Evolutionary conservation across 2,797 vertebrate genomes (phyloP).

Genomic region (Aulostomus chinensis): DNA sequence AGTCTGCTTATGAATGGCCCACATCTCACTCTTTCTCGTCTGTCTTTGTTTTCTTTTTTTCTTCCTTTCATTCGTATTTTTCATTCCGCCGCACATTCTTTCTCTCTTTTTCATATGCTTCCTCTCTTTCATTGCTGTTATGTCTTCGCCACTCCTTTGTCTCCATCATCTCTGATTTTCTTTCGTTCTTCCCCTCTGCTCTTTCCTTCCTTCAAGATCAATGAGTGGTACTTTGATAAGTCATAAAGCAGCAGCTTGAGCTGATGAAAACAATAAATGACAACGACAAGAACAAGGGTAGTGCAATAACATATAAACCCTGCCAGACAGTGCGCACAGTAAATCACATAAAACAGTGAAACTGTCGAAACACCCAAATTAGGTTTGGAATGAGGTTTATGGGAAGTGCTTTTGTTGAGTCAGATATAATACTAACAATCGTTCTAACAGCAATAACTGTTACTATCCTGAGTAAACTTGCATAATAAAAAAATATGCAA

Average conservation of each 20-base stretch:
- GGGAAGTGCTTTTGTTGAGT: constrained; percentile 40
- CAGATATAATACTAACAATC: constrained; percentile 52
- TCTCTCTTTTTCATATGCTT: constrained; percentile 46
- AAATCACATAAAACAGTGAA: constrained; percentile 48
- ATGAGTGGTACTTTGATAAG: constrained; percentile 52
- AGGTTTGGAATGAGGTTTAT: constrained; percentile 35
- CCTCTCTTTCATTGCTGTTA: constrained; percentile 61
- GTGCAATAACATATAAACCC: constrained; percentile 31
- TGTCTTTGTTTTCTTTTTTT: constrained; percentile 67
- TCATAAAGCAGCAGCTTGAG: constrained; percentile 35
- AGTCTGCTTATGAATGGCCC: constrained; percentile 81
- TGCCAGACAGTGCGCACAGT: constrained; percentile 36
- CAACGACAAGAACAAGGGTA: constrained; percentile 47
- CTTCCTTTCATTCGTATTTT: constrained; percentile 61
- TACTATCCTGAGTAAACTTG: constrained; percentile 22
- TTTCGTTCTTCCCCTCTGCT: constrained; percentile 41
- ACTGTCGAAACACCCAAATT: constrained; percentile 62
- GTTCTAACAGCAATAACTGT: constrained; percentile 24
- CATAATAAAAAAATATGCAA: constrained; percentile 7
- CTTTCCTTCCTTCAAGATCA: constrained; percentile 56
- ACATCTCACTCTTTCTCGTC: constrained; percentile 70
- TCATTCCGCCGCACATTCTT: constrained; percentile 45
- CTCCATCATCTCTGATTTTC: constrained; percentile 41
- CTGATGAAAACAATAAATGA: constrained; percentile 63
- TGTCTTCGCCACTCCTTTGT: constrained; percentile 67